These are phyloP conservation scores for Oriolus oriolus DNA, from an alignment of 2,113 vertebrate species.

Conservation along the genomic window DNA sequence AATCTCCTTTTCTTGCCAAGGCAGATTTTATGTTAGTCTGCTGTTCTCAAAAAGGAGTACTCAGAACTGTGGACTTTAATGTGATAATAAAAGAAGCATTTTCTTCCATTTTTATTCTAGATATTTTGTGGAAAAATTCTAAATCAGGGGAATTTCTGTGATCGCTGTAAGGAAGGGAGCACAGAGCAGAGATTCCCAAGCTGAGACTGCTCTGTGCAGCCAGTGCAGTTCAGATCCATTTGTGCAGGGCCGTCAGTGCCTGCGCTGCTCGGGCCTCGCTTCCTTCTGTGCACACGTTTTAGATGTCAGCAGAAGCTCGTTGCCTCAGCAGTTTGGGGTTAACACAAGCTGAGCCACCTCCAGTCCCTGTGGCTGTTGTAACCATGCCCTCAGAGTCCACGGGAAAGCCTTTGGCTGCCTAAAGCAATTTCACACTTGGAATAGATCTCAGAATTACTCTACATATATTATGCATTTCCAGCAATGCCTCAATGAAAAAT, in stretches of 20 bases:
- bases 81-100: background rate
- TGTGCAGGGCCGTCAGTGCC: background rate
- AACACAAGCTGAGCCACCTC: background rate
- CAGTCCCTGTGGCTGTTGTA: background rate
- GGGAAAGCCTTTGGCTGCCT: slow-evolving; percentile 7
- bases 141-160: background rate
- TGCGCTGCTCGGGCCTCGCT: background rate
- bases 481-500: background rate
- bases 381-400: background rate
- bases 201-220: background rate
- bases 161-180: background rate
- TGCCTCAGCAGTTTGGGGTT: background rate
- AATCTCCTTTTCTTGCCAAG: slow-evolving; percentile 22
- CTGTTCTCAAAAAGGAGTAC: background rate
- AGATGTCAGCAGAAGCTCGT: background rate
- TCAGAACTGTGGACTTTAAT: background rate
- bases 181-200: background rate
- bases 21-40: background rate
- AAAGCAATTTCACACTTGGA: slow-evolving; percentile 41
- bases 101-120: background rate
- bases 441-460: background rate
- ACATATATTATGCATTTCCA: slow-evolving; percentile 2
- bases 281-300: rapidly evolving
- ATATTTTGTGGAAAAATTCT: background rate
- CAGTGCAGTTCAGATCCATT: background rate